A percentile compares a stretch with the other conserved stretches of the same genome.
Evolutionary conservation across 53 echinoderm and acorn worm species (phyloP).

Genomic region (Patiria pectinifera): DNA sequence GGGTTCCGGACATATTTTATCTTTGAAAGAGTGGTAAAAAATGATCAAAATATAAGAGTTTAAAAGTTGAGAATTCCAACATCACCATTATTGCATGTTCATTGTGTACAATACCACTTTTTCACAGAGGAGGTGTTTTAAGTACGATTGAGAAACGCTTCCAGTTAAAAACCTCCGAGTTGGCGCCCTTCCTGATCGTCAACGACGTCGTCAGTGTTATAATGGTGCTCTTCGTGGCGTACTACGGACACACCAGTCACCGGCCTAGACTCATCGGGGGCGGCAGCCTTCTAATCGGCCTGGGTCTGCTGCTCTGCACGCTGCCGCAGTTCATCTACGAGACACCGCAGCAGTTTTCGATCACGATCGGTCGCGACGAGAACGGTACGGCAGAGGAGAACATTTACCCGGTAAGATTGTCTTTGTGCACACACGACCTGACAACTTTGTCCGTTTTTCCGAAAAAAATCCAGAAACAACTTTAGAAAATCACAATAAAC

Average conservation of each 20-base stretch:
- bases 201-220: constrained; percentile 81
- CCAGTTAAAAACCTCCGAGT: constrained; percentile 87
- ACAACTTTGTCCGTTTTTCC: too few species aligned
- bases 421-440: neutral
- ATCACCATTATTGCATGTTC: neutral
- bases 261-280: constrained; percentile 83
- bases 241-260: constrained; percentile 87
- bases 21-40: too few species aligned
- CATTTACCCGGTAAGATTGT: constrained; percentile 31
- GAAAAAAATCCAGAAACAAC: too few species aligned
- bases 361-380: neutral
- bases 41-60: too few species aligned
- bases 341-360: constrained; percentile 59
- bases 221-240: constrained; percentile 84
- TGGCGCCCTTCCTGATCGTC: constrained; percentile 78
- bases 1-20: too few species aligned
- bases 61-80: too few species aligned
- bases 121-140: constrained; percentile 69
- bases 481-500: too few species aligned
- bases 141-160: constrained; percentile 88
- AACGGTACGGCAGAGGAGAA: neutral
- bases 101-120: neutral
- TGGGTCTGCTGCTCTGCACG: constrained; percentile 75
- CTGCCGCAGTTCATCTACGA: constrained; percentile 88
- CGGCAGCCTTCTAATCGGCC: constrained; percentile 54